Evolutionary conservation across 2,797 vertebrate genomes (phyloP).

Genomic region (Danio tinwini): DNA sequence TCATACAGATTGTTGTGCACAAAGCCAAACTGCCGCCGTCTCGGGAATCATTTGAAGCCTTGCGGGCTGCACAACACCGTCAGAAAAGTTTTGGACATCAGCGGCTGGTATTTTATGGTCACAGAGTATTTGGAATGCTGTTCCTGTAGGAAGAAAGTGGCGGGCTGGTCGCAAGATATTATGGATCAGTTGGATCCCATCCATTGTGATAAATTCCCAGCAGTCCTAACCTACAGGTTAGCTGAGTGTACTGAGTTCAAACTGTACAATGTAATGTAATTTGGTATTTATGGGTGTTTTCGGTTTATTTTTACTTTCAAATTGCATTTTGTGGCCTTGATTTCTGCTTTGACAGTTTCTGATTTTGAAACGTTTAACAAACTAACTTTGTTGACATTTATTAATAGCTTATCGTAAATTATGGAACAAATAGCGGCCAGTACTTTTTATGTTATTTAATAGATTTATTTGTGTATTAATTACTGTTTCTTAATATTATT

Average conservation of each 20-base stretch:
- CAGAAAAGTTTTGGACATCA: constrained; percentile 23
- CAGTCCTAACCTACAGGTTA: constrained; percentile 30
- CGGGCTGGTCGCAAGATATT: constrained; percentile 42
- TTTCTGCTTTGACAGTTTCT: no score
- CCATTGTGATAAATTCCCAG: constrained; percentile 31
- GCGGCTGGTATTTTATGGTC: constrained; percentile 46
- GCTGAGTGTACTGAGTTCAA: background rate
- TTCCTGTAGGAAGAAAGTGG: constrained; percentile 14
- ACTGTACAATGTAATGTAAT: no score
- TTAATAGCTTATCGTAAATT: no score
- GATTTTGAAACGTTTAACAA: no score
- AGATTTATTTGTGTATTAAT: no score
- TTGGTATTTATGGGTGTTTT: background rate
- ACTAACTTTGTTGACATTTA: no score
- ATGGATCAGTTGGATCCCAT: constrained; percentile 35
- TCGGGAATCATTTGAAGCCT: constrained; percentile 14
- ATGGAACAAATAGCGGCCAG: no score
- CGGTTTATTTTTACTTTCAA: background rate
- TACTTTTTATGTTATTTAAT: no score
- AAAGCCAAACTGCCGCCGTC: constrained; percentile 14
- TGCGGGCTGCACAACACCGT: constrained; percentile 17
- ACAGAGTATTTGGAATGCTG: constrained; percentile 39
- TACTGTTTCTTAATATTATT: no score
- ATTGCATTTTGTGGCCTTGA: no score
- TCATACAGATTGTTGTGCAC: constrained; percentile 20